Base-by-base conservation (phyloP, 2,888 invertebrate species). In the Melieria picta region DNA sequence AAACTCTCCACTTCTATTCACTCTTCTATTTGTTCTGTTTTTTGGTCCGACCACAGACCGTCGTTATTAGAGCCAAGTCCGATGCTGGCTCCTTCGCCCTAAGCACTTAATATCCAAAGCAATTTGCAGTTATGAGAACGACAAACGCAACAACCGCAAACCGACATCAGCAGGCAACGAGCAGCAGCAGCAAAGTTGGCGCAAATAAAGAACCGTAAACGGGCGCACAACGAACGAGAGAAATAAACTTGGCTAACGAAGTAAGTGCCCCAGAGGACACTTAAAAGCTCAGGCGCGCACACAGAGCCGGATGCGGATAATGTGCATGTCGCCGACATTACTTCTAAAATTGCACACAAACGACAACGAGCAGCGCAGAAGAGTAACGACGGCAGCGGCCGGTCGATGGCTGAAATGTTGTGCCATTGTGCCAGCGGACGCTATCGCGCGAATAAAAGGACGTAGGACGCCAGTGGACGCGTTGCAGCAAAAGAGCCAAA, bases 91-190 rank as follows among this genome's bases (percentile, higher is more conserved):
- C 42, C 30, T 50, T 46, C 67, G 76, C 77, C 68, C 67, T 71
- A 69, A 71, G 73, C 64, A 66, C 80, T 82, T 83, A 82, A 83
- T 83, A 83, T 82, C 82, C 79, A 79, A 82, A 82, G 82, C 83
- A 83, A 83, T 83, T 84, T 82, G 81, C 83, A 83, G 83, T 83
- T 83, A 83, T 82, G 81, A 82, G 82, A 84, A 82, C 82, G 80
- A 81, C 47, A 56, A 52, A 46, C 69, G 80, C 81, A 78, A 81
- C 80, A 82, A 82, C 83, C 83, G 81, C 80, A 82, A 77, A 81
- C 77, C 78, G 78, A 80, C 81, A 81, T 76, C 77, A 75, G 74
- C 78, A 80, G 76, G 50, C 70, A 71, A 65, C 74, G 43, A 42
- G 50, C 60, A 61, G 72, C 69, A 74, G 75, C 74, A 74, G 69